A percentile compares a stretch with the other conserved stretches of the same genome.
phyloP scores from a whole-genome alignment of 2,888 invertebrate species.

The Subacronicta megacephala region DNA sequence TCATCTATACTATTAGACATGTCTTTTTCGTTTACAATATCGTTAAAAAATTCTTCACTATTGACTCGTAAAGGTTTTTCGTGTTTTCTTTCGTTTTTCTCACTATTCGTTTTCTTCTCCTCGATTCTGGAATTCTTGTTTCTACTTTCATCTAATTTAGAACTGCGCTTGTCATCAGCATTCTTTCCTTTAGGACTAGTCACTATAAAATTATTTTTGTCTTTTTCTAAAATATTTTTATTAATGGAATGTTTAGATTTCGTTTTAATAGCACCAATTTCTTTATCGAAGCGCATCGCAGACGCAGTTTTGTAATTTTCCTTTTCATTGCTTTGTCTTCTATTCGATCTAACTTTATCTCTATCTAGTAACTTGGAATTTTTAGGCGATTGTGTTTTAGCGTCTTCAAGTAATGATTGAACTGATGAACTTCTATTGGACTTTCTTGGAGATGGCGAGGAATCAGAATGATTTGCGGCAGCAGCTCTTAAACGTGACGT shows the following conservation, averaged over 20 bases:
- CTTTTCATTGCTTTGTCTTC: conserved; percentile 78
- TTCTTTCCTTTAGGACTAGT: conserved; percentile 80
- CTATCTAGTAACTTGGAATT: conserved; percentile 81
- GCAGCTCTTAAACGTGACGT: conserved; percentile 93
- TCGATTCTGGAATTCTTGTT: conserved; percentile 65
- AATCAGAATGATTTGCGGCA: conserved; percentile 82
- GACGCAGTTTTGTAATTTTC: conserved; percentile 77
- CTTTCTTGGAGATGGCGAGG: conserved; percentile 73
- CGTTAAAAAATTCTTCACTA: conserved; percentile 79
- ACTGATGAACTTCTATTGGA: conserved; percentile 82
- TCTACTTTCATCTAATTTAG: conserved; percentile 68
- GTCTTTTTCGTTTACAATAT: conserved; percentile 75
- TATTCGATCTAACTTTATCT: conserved; percentile 76
- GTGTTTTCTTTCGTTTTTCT: conserved; percentile 49
- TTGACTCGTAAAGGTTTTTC: conserved; percentile 66
- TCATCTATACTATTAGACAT: conserved; percentile 73
- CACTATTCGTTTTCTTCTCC: conserved; percentile 65
- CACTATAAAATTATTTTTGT: conserved; percentile 82
- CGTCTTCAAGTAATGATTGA: conserved; percentile 80
- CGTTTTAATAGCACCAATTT: conserved; percentile 87
- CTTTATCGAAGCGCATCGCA: conserved; percentile 74
- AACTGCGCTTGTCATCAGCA: conserved; percentile 73
- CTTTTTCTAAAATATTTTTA: conserved; percentile 86
- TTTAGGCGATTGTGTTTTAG: conserved; percentile 75
- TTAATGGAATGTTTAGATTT: conserved; percentile 88